Base-by-base conservation (phyloP, 1,140 invertebrate species). In the Nephotettix cincticeps region DNA sequence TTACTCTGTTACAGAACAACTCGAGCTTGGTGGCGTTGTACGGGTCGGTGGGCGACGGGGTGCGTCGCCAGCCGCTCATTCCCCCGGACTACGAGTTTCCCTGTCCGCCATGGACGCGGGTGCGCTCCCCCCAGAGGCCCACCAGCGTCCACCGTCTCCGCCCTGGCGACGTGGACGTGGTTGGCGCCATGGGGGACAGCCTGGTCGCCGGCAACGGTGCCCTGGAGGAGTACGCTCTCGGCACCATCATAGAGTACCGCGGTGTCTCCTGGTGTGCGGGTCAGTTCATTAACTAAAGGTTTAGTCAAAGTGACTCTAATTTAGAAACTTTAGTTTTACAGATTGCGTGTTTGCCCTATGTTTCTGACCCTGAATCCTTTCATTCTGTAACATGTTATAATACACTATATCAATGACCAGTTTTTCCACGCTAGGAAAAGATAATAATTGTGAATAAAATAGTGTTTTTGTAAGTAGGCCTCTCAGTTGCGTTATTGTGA, bases 121-220 rank as follows among this genome's bases (percentile, higher is more conserved):
- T 75, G 70, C 43, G 77, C n/a, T 77, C 77, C 0, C 1, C 17
- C 0, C 1, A 43, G 3, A 28, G 65, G 11, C 85, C 86, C 19
- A 77, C 78, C 1, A 84, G 75, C 56, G 90, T 91, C 13, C 88
- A 91, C 77, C 77, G 80, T 69, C 81, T 94, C 3, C 81, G 89
- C 47, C 91, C 90, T 0, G 89, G 86, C 11, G 92, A 94, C 77
- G 90, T 94, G 40, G 88, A 92, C 69, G 88, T 94, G 1, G 83
- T 94, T 4, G 92, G 85, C 4, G 91, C 91, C 0, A 84, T 94
- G 64, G 93, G 93, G 4, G 93, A 94, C 79, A 93, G 91, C 0
- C 77, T 94, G 61, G 86, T 91, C 0, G 92, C 91, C 3, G 91
- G 87, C 29, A 93, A 89, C 74, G 91, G 91, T 1, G 90, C 91